phyloP scores from a whole-genome alignment of 1,140 invertebrate species.

The Acyrthosiphon pisum region DNA sequence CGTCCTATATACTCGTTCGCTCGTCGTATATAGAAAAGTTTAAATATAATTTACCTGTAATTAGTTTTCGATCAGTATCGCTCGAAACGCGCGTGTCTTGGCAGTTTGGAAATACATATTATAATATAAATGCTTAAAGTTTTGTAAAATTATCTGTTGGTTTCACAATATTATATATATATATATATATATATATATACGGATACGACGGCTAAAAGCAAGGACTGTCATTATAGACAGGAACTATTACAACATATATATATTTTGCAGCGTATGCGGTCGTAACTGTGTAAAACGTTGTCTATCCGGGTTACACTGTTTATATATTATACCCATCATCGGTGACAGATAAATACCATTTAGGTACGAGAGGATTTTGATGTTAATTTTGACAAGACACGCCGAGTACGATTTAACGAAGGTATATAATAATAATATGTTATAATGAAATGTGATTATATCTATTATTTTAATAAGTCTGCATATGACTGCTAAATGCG shows the following conservation, averaged over 20 bases:
- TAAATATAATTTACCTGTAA: not conserved
- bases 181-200: no score
- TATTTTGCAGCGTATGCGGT: not conserved
- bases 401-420: not conserved
- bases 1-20: not conserved
- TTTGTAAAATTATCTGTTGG: not conserved
- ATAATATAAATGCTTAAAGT: not conserved
- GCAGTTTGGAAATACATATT: not conserved
- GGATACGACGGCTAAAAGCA: not conserved
- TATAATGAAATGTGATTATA: no score
- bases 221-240: not conserved
- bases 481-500: not conserved
- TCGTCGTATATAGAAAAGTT: not conserved
- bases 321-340: not conserved
- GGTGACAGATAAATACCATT: not conserved
- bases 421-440: not conserved
- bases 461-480: no score
- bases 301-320: not conserved
- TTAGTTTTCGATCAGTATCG: not conserved
- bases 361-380: not conserved
- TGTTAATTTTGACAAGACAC: not conserved
- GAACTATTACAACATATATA: not conserved
- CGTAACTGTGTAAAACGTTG: not conserved
- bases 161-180: not conserved
- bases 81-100: not conserved